Evolutionary conservation across 2,797 vertebrate genomes (phyloP).

Genomic region (Sphaeramia orbicularis): DNA sequence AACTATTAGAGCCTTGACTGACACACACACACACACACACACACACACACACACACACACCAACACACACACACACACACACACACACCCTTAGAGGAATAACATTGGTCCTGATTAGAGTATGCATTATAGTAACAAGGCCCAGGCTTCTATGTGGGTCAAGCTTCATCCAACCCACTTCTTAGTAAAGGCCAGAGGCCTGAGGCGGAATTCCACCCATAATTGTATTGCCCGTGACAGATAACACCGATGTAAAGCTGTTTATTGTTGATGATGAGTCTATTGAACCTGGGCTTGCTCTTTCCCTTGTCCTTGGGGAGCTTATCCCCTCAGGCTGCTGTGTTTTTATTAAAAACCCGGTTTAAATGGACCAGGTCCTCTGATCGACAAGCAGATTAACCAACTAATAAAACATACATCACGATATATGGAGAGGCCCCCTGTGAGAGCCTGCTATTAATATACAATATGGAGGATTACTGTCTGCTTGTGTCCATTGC

Average conservation of each 20-base stretch:
- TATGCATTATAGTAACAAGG: constrained; percentile 49
- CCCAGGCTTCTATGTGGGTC: constrained; percentile 49
- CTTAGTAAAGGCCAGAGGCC: constrained; percentile 31
- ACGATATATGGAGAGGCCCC: constrained; percentile 65
- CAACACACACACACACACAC: too few species aligned
- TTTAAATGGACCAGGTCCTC: constrained; percentile 68
- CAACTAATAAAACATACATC: constrained; percentile 80
- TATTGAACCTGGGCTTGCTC: constrained; percentile 57
- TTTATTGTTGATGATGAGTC: constrained; percentile 73
- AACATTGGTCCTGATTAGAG: constrained; percentile 50
- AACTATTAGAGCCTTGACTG: too few species aligned
- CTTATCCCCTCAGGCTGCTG: constrained; percentile 56
- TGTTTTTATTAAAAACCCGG: constrained; percentile 73
- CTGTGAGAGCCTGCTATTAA: constrained; percentile 72
- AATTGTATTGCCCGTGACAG: constrained; percentile 64
- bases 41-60: background rate
- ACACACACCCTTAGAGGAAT: constrained; percentile 35
- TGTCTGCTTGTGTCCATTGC: constrained; percentile 74
- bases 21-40: too few species aligned
- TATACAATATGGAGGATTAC: constrained; percentile 85
- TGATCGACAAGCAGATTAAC: constrained; percentile 81
- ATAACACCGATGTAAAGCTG: constrained; percentile 73
- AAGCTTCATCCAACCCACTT: constrained; percentile 48
- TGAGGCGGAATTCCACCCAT: constrained; percentile 41
- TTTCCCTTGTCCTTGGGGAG: constrained; percentile 68